These are phyloP conservation scores for Oplegnathus fasciatus DNA, from an alignment of 2,113 vertebrate genomes.

Conservation along the genomic window DNA sequence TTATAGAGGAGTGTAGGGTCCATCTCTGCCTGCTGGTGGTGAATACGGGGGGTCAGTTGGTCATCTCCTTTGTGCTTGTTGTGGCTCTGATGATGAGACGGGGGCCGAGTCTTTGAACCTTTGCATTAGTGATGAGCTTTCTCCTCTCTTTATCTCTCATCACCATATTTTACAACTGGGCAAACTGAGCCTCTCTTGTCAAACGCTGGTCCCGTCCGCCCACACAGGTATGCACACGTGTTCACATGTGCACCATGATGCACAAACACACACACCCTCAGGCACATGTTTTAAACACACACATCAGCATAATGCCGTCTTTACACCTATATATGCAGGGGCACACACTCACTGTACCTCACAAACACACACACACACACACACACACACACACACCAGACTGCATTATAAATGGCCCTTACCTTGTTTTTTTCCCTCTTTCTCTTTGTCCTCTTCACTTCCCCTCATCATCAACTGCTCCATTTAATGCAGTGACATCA, in stretches of 20 bases:
- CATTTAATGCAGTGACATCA: slow-evolving; percentile 49
- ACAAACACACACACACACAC: slow-evolving; percentile 7
- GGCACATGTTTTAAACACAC: slow-evolving; percentile 35
- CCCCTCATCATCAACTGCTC: slow-evolving; percentile 39
- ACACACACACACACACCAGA: background rate
- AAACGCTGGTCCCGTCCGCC: slow-evolving; percentile 59
- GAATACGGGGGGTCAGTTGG: slow-evolving; percentile 68
- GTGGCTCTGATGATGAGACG: slow-evolving; percentile 79
- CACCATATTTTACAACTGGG: slow-evolving; percentile 75
- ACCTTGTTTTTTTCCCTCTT: slow-evolving; percentile 18
- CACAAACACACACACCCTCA: background rate
- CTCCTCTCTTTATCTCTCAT: slow-evolving; percentile 72
- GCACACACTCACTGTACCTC: background rate
- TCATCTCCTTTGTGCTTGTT: slow-evolving; percentile 74
- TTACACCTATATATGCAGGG: background rate
- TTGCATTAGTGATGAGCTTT: slow-evolving; percentile 79
- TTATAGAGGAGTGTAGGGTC: slow-evolving; percentile 9
- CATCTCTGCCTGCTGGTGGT: slow-evolving; percentile 48
- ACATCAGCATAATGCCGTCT: background rate
- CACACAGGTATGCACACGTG: slow-evolving; percentile 59
- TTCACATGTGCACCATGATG: slow-evolving; percentile 47
- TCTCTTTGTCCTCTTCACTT: slow-evolving; percentile 46
- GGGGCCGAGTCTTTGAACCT: slow-evolving; percentile 80
- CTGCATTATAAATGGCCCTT: slow-evolving; percentile 39
- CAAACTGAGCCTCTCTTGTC: slow-evolving; percentile 60